Evolutionary conservation across 2,113 vertebrate genomes (phyloP).

Genomic region (Pterocles orientalis): DNA sequence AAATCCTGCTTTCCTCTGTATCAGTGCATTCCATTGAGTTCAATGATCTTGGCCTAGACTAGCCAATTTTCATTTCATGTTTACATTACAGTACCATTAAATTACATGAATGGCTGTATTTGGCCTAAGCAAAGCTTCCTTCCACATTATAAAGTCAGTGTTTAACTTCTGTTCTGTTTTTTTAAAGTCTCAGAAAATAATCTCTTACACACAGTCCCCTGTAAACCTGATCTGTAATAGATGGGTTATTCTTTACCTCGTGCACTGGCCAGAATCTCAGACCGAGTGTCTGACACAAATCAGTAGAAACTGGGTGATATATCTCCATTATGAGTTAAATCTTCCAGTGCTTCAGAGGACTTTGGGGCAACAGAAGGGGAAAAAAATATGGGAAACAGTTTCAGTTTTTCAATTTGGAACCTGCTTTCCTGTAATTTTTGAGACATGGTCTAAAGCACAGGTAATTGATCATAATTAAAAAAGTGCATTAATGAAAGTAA

Average conservation of each 20-base stretch:
- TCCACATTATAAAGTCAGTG: constrained; percentile 36
- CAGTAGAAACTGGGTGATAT: background rate
- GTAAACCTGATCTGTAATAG: background rate
- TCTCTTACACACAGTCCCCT: background rate
- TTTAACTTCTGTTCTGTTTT: background rate
- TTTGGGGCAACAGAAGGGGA: background rate
- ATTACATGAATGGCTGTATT: background rate
- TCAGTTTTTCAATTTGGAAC: background rate
- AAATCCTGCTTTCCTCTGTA: background rate
- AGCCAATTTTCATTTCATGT: background rate
- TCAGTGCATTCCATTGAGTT: background rate
- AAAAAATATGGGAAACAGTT: background rate
- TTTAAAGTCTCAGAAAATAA: background rate
- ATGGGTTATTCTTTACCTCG: background rate
- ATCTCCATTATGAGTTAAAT: background rate
- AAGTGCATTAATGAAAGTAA: constrained; percentile 76
- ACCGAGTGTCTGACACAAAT: background rate
- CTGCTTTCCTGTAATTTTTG: constrained; percentile 31
- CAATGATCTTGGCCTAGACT: background rate
- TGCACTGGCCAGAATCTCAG: constrained; percentile 26
- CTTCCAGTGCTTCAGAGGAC: background rate
- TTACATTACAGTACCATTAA: background rate
- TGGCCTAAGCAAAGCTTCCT: background rate
- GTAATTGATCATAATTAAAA: constrained; percentile 64
- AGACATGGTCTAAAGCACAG: constrained; percentile 2